These are phyloP conservation scores for Amaurobius ferox DNA, from an alignment of 2,888 invertebrate genomes.

Conservation along the genomic window DNA sequence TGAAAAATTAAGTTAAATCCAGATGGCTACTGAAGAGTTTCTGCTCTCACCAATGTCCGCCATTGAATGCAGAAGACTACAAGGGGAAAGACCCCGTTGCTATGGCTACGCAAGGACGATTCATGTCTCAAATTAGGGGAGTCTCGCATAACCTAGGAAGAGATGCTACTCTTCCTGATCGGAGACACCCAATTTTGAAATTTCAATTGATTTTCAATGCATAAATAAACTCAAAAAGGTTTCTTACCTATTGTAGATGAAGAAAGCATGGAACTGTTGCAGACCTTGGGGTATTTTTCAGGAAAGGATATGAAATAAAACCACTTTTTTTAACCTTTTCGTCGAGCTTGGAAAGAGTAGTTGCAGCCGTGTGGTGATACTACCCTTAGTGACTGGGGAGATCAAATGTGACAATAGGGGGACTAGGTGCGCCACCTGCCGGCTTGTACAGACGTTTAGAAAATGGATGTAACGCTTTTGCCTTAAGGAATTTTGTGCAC, in stretches of 20 bases:
- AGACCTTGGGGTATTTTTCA: not conserved
- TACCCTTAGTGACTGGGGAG: slow-evolving; percentile 66
- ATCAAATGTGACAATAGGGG: slow-evolving; percentile 68
- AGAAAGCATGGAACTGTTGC: not conserved
- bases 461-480: not conserved
- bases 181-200: slow-evolving; percentile 6
- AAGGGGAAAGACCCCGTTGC: slow-evolving; percentile 60
- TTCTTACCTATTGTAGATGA: not conserved
- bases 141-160: slow-evolving; percentile 10
- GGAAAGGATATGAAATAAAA: slow-evolving; percentile 19
- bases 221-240: not conserved
- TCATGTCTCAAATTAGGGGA: slow-evolving; percentile 63
- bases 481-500: not conserved
- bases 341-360: slow-evolving; percentile 36
- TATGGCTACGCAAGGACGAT: slow-evolving; percentile 50
- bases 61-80: slow-evolving; percentile 48
- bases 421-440: slow-evolving; percentile 46
- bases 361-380: slow-evolving; percentile 46
- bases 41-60: slow-evolving; percentile 32
- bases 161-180: not conserved
- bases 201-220: not conserved
- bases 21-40: slow-evolving; percentile 5
- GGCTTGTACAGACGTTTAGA: slow-evolving; percentile 13
- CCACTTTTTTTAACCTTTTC: slow-evolving; percentile 24
- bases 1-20: not conserved